Conservation (phyloP, 2,888 invertebrate species). For the Cerastis leucographa region DNA sequence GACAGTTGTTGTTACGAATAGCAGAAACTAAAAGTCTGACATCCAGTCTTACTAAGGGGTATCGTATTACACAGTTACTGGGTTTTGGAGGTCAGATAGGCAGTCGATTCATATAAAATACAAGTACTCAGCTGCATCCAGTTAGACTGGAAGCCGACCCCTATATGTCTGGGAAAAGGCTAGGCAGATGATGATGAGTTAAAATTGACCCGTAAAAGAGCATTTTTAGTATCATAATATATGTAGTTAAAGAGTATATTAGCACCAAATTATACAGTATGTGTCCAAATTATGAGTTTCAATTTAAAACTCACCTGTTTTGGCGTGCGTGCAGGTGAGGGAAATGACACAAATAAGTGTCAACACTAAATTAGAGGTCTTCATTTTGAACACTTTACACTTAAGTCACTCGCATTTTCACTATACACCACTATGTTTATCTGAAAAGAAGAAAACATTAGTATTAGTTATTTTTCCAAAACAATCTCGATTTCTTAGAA, state of each 20-base stretch:
- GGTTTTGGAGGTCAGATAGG: too few species aligned
- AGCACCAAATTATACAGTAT: not conserved
- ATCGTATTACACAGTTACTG: too few species aligned
- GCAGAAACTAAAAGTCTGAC: too few species aligned
- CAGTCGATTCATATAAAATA: too few species aligned
- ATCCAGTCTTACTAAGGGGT: too few species aligned
- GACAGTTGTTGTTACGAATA: too few species aligned
- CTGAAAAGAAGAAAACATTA: conserved; percentile 69
- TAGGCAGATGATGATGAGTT: too few species aligned
- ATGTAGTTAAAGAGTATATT: not conserved
- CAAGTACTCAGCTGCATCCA: too few species aligned
- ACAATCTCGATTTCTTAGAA: not conserved
- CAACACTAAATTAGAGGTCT: conserved; percentile 84
- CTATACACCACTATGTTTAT: conserved; percentile 63
- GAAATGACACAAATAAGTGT: conserved; percentile 87
- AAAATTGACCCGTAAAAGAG: not conserved
- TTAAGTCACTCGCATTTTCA: conserved; percentile 86
- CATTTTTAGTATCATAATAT: too few species aligned
- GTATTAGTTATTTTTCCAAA: not conserved
- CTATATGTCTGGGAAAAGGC: too few species aligned
- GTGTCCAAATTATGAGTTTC: not conserved
- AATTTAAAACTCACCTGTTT: conserved; percentile 83
- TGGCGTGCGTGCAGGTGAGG: conserved; percentile 87
- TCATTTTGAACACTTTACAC: conserved; percentile 81
- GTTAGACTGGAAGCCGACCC: too few species aligned